These are phyloP conservation scores for Chlorodrepanis virens DNA, from an alignment of 2,113 vertebrate genomes.

Conservation along the genomic window DNA sequence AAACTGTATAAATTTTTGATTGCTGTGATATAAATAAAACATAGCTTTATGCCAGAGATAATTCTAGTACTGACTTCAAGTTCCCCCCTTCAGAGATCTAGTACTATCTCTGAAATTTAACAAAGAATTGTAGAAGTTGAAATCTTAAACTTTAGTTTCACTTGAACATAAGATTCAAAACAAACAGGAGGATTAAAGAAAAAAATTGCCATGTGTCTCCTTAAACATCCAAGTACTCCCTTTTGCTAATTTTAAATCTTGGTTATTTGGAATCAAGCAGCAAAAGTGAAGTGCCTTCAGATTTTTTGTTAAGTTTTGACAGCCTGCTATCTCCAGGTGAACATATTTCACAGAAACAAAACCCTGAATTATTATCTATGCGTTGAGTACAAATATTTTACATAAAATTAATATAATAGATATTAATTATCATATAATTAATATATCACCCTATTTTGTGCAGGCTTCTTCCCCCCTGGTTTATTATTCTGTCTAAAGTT, in stretches of 20 bases:
- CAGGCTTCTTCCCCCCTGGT: accelerated
- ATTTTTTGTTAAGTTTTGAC: neutral
- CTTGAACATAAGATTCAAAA: neutral
- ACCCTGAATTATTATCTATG: neutral
- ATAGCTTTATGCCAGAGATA: neutral
- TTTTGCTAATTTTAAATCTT: neutral
- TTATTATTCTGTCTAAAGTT: neutral
- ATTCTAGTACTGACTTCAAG: neutral
- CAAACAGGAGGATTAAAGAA: neutral
- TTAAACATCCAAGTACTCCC: neutral
- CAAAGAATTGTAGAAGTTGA: neutral
- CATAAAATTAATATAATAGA: neutral
- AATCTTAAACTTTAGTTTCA: neutral
- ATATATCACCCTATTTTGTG: neutral
- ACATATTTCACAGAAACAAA: neutral
- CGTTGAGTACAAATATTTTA: neutral
- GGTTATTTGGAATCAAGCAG: neutral
- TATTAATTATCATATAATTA: neutral
- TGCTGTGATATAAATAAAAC: neutral
- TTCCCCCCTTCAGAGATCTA: neutral
- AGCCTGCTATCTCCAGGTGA: neutral
- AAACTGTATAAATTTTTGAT: neutral
- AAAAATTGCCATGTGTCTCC: accelerated
- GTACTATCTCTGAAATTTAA: neutral
- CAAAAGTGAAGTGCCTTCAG: neutral